These are phyloP conservation scores for Hyperoplus immaculatus DNA, from an alignment of 2,797 vertebrate genomes.

Conservation along the genomic window DNA sequence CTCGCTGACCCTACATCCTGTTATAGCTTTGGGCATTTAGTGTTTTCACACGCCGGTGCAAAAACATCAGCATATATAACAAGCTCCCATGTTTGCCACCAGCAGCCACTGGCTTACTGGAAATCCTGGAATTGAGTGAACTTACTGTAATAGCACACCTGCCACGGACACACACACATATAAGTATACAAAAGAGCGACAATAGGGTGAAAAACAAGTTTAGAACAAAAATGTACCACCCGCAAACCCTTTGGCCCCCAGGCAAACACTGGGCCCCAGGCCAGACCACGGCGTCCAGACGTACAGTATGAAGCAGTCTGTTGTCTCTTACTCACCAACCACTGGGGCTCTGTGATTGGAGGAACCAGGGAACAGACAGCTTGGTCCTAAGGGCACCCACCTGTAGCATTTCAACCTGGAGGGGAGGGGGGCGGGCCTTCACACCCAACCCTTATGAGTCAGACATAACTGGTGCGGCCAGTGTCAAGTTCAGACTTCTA, in stretches of 20 bases:
- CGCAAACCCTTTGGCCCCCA: constrained; percentile 66
- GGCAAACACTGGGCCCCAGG: constrained; percentile 50
- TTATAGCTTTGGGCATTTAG: constrained; percentile 62
- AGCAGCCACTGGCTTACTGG: constrained; percentile 71
- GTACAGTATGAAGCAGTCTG: constrained; percentile 56
- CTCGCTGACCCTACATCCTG: constrained; percentile 70
- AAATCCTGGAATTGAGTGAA: constrained; percentile 74
- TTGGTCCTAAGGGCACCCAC: constrained; percentile 69
- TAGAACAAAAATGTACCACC: constrained; percentile 76
- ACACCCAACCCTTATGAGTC: constrained; percentile 70
- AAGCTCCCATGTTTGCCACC: constrained; percentile 66
- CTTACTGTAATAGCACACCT: constrained; percentile 79
- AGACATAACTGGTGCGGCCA: constrained; percentile 39
- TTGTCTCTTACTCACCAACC: constrained; percentile 68
- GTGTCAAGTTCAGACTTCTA: constrained; percentile 67
- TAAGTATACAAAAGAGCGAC: constrained; percentile 47
- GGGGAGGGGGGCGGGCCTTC: constrained; percentile 44
- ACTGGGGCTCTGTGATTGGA: constrained; percentile 56
- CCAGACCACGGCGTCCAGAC: constrained; percentile 75
- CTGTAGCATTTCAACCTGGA: constrained; percentile 67
- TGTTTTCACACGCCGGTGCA: constrained; percentile 66
- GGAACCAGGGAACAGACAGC: constrained; percentile 54
- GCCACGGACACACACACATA: constrained; percentile 57
- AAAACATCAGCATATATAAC: constrained; percentile 71
- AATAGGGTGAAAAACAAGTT: constrained; percentile 81